Evolutionary conservation across 2,797 vertebrate genomes (phyloP).

Genomic region (Nyctibius grandis): DNA sequence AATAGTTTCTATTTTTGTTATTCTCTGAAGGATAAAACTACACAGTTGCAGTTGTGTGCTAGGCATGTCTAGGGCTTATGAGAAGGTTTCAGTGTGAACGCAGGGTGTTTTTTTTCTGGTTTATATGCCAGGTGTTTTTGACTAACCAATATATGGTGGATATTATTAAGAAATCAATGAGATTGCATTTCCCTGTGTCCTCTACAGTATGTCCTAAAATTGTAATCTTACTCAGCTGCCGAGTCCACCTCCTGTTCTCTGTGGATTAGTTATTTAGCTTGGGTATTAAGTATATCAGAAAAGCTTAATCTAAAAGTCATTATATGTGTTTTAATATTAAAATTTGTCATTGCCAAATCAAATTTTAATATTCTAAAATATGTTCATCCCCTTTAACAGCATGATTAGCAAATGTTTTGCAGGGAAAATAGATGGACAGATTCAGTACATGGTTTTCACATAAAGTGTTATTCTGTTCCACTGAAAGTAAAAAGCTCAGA

Average conservation of each 20-base stretch:
- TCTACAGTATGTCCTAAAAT: slow-evolving; percentile 40
- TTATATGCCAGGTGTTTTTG: slow-evolving; percentile 3
- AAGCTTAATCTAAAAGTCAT: slow-evolving; percentile 56
- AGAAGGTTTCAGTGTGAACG: neutral
- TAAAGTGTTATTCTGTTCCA: neutral
- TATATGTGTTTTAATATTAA: slow-evolving; percentile 62
- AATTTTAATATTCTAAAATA: slow-evolving; percentile 64
- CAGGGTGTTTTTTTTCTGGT: neutral
- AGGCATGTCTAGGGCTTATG: neutral
- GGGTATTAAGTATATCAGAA: slow-evolving; percentile 57
- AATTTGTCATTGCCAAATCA: slow-evolving; percentile 37
- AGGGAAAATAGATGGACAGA: neutral
- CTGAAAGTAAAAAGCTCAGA: slow-evolving; percentile 9
- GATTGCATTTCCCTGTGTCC: slow-evolving; percentile 34
- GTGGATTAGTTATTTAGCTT: slow-evolving; percentile 62
- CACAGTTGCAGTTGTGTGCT: neutral
- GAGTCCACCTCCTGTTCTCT: slow-evolving; percentile 40
- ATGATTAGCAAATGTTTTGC: slow-evolving; percentile 48
- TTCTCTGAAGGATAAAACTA: neutral
- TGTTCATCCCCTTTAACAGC: slow-evolving; percentile 23
- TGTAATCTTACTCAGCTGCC: slow-evolving; percentile 36
- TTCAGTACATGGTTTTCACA: neutral
- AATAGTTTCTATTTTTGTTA: neutral
- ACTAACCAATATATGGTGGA: slow-evolving; percentile 13
- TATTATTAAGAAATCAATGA: slow-evolving; percentile 38